Percentiles rank a stretch among this genome's conserved stretches.
Conservation (phyloP, 2,797 vertebrate species). For the Cichlasoma orientale region DNA sequence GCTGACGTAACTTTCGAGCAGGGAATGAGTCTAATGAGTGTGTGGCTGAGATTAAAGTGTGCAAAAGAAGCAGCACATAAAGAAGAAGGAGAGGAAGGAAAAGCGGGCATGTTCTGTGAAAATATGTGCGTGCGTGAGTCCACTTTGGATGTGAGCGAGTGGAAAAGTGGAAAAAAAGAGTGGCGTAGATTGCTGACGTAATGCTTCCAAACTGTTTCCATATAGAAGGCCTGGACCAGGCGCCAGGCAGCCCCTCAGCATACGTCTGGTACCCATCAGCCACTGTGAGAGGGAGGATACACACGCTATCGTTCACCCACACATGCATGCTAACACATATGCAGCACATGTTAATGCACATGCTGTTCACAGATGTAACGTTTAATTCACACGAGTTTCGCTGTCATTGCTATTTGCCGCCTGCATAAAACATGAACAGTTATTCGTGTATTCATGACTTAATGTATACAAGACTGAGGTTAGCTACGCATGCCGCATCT, state of each 20-base stretch:
- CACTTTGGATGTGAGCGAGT: slow-evolving; percentile 34
- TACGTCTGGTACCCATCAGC: slow-evolving; percentile 80
- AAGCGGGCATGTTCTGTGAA: slow-evolving; percentile 38
- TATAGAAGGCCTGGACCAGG: slow-evolving; percentile 72
- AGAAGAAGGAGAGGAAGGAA: slow-evolving; percentile 11
- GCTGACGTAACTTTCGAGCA: slow-evolving; percentile 72
- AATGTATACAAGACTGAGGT: too few relatives aligned
- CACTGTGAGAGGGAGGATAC: slow-evolving; percentile 45
- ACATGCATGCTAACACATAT: neutral
- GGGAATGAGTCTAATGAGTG: slow-evolving; percentile 32
- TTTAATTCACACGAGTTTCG: neutral
- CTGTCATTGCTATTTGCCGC: neutral
- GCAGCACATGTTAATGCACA: neutral
- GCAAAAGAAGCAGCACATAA: slow-evolving; percentile 3
- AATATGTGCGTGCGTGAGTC: slow-evolving; percentile 32
- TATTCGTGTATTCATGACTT: accelerated
- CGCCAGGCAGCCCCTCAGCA: slow-evolving; percentile 71
- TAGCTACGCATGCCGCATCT: neutral
- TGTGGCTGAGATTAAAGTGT: slow-evolving; percentile 36
- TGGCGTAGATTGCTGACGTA: slow-evolving; percentile 66
- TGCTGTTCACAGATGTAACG: neutral
- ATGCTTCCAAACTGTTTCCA: slow-evolving; percentile 80
- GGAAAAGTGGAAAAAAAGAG: slow-evolving; percentile 57
- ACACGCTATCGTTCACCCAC: slow-evolving; percentile 17
- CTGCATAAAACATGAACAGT: neutral